These are phyloP conservation scores for Gorilla gorilla DNA, from an alignment of 2,113 vertebrate species.

Conservation along the genomic window DNA sequence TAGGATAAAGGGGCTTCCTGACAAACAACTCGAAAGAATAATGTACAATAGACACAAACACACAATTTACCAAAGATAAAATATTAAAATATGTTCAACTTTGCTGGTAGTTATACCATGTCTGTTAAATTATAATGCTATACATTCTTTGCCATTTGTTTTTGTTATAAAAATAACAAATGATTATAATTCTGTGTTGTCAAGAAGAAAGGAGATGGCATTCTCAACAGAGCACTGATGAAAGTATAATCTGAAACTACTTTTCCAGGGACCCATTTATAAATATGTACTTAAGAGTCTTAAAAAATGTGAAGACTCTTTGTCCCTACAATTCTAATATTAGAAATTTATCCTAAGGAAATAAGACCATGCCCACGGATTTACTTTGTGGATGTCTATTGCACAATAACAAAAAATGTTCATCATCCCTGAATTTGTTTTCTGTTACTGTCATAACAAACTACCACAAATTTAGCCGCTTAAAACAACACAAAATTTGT, in stretches of 20 bases:
- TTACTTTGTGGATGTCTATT: background rate
- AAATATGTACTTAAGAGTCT: background rate
- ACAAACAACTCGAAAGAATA: background rate
- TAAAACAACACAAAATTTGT: background rate
- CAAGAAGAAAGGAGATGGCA: background rate
- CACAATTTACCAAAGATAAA: background rate
- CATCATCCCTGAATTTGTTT: background rate
- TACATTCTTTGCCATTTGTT: background rate
- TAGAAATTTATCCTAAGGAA: constrained; percentile 18
- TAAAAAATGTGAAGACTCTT: background rate
- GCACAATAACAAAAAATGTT: background rate
- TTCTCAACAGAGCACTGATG: background rate
- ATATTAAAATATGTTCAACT: background rate
- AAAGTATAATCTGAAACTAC: background rate
- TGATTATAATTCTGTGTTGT: background rate
- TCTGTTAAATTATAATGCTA: background rate
- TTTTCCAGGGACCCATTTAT: background rate
- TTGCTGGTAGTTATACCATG: background rate
- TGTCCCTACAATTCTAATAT: background rate
- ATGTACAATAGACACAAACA: background rate
- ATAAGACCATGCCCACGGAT: background rate
- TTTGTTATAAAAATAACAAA: background rate
- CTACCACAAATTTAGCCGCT: background rate
- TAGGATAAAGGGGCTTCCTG: background rate
- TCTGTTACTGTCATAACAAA: background rate